phyloP scores from a whole-genome alignment of 92 coral and sea anemone species.

The Umimayanthus kanabou region DNA sequence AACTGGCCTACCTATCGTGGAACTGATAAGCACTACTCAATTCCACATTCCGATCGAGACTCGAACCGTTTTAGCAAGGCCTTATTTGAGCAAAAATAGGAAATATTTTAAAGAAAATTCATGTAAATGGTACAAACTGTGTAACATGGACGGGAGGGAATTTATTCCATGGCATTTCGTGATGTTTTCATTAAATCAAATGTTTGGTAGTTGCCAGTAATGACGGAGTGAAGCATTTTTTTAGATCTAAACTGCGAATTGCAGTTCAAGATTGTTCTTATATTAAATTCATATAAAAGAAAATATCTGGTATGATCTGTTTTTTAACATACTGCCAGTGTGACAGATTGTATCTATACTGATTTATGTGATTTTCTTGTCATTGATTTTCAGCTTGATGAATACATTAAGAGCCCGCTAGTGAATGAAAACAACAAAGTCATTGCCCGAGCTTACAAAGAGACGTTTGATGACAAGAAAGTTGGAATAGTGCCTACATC shows the following conservation, averaged over 20 bases:
- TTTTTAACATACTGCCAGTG: neutral
- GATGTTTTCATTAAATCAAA: neutral
- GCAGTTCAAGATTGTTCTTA: neutral
- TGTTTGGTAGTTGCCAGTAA: neutral
- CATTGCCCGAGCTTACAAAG: constrained; percentile 64
- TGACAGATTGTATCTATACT: neutral
- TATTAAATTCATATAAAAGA: no score
- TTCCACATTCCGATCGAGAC: neutral
- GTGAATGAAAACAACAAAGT: constrained; percentile 71
- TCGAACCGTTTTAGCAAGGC: neutral
- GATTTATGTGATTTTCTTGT: neutral
- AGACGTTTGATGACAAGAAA: constrained; percentile 37
- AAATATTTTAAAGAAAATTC: no score
- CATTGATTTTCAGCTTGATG: constrained; percentile 64
- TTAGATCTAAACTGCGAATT: neutral
- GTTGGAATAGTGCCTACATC: constrained; percentile 50
- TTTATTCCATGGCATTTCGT: neutral
- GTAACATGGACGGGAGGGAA: neutral
- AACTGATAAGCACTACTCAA: neutral
- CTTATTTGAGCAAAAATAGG: neutral
- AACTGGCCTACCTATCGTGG: neutral
- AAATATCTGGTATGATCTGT: neutral
- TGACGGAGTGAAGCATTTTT: neutral
- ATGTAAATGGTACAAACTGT: no score
- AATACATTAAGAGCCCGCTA: constrained; percentile 69